These are phyloP conservation scores for Euclidia mi DNA, from an alignment of 2,888 invertebrate genomes.

Conservation along the genomic window DNA sequence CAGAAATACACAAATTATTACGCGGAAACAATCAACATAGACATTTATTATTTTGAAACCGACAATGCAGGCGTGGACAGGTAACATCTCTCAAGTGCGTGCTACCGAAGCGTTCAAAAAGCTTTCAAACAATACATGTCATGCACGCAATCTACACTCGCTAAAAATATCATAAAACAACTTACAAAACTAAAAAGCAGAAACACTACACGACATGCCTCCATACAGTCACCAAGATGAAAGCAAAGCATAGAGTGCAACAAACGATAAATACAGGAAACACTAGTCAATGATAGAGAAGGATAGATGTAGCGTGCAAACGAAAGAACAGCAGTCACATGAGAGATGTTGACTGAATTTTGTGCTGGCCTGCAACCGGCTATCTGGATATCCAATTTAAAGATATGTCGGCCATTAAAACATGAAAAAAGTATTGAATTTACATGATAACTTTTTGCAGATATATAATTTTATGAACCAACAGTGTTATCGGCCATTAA, in stretches of 20 bases:
- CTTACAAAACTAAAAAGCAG: conserved; percentile 28
- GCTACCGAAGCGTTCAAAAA: conserved; percentile 63
- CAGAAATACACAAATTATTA: conserved; percentile 64
- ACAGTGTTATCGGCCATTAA: too few species aligned
- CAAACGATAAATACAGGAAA: conserved; percentile 54
- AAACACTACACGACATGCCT: conserved; percentile 38
- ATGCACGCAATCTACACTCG: conserved; percentile 56
- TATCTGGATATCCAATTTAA: conserved; percentile 56
- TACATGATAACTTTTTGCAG: too few species aligned
- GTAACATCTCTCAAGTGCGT: conserved; percentile 89
- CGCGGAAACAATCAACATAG: conserved; percentile 29
- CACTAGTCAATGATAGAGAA: conserved; percentile 53
- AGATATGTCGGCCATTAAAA: too few species aligned
- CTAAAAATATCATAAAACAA: conserved; percentile 37
- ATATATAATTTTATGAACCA: too few species aligned
- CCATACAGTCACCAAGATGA: conserved; percentile 46
- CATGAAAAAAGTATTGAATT: too few species aligned
- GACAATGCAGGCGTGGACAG: conserved; percentile 81
- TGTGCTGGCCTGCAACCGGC: conserved; percentile 58
- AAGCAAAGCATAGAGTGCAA: conserved; percentile 64
- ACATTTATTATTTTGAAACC: conserved; percentile 45
- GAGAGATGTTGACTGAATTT: conserved; percentile 86
- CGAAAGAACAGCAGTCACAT: conserved; percentile 82
- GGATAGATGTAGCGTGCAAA: conserved; percentile 79
- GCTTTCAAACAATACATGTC: conserved; percentile 73